These are phyloP conservation scores for Aplysina aerophoba DNA, from an alignment of 37 sponge, comb jelly and placozoan species.

Conservation along the genomic window DNA sequence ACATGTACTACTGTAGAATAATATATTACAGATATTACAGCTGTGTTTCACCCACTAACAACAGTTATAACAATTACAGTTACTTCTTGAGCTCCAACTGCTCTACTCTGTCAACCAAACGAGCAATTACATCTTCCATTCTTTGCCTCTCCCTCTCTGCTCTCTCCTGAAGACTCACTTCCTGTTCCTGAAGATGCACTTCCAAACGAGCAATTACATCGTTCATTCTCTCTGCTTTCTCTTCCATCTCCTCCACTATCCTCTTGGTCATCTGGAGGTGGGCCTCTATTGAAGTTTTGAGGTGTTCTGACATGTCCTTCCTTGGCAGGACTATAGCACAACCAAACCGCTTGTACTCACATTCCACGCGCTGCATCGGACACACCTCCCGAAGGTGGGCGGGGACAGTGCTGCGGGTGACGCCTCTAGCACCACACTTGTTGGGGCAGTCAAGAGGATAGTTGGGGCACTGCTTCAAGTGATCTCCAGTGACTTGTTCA, in stretches of 20 bases:
- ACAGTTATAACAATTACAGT: no score
- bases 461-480: neutral
- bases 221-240: neutral
- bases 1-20: no score
- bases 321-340: neutral
- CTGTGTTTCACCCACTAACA: no score
- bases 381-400: slow-evolving; percentile 1
- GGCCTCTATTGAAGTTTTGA: neutral
- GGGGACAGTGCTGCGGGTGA: neutral
- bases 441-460: neutral
- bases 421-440: neutral
- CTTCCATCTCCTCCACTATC: neutral
- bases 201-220: neutral
- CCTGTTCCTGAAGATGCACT: neutral
- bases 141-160: neutral
- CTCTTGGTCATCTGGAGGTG: neutral
- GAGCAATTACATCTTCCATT: neutral
- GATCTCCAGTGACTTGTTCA: neutral
- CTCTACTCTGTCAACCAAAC: no score
- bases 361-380: neutral
- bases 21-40: no score
- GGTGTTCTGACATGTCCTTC: neutral
- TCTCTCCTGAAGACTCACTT: neutral
- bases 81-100: no score
- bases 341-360: neutral